A percentile compares a stretch with the other conserved stretches of the same genome.
phyloP scores from a whole-genome alignment of 2,797 vertebrate genomes.

The Buceros bicornis region DNA sequence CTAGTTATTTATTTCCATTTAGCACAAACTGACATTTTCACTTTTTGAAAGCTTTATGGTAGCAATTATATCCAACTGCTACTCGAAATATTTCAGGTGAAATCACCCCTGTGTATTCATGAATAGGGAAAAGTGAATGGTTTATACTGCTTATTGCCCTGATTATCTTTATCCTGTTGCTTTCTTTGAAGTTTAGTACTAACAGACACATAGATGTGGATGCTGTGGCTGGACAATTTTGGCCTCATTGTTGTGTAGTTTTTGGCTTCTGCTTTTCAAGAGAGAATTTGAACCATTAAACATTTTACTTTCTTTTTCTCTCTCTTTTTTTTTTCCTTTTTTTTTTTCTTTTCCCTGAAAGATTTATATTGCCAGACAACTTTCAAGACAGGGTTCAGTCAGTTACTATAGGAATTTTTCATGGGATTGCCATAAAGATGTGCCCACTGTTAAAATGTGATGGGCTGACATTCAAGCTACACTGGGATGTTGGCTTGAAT shows the following conservation, averaged over 20 bases:
- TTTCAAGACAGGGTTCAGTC: background rate
- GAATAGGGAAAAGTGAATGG: background rate
- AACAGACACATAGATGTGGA: background rate
- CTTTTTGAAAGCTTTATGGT: constrained; percentile 9
- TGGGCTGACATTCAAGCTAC: background rate
- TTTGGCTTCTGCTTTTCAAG: background rate
- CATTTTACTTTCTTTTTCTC: background rate
- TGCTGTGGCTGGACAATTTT: background rate
- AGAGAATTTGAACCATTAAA: background rate
- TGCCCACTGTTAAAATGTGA: background rate
- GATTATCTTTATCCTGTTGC: background rate
- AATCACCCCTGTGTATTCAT: background rate
- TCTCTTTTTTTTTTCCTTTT: background rate
- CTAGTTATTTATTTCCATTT: constrained; percentile 29
- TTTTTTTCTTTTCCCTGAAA: background rate
- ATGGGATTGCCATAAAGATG: background rate
- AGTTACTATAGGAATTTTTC: background rate
- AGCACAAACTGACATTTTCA: background rate
- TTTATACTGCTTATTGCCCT: background rate
- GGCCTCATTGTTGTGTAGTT: rapidly evolving
- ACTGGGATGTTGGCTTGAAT: background rate
- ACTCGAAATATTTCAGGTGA: constrained; percentile 21
- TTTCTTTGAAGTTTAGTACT: background rate
- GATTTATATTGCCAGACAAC: background rate
- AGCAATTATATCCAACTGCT: background rate